phyloP scores from a whole-genome alignment of 2,797 vertebrate species.

The Naso thynnoides region DNA sequence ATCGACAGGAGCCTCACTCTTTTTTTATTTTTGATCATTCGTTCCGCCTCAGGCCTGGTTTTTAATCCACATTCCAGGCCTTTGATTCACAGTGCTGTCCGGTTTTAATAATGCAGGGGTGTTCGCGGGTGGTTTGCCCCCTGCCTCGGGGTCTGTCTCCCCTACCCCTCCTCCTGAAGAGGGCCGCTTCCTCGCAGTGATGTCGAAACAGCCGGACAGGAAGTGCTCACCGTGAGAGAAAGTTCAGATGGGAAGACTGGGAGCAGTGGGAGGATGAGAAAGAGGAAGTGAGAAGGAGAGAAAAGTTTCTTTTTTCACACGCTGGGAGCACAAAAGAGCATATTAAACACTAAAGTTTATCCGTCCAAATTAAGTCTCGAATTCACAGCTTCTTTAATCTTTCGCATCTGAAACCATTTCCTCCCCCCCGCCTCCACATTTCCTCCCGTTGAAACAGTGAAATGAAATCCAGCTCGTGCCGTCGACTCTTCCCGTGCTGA shows the following conservation, averaged over 20 bases:
- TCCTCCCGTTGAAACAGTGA: constrained; percentile 93
- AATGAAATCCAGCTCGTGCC: constrained; percentile 92
- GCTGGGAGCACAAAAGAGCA: constrained; percentile 96
- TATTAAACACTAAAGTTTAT: constrained; percentile 98
- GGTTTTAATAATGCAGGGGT: constrained; percentile 81
- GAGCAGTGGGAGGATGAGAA: constrained; percentile 80
- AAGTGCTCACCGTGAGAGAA: constrained; percentile 85
- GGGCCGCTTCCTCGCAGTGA: constrained; percentile 47
- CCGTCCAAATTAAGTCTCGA: constrained; percentile 96
- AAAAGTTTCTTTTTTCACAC: constrained; percentile 79
- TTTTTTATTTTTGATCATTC: constrained; percentile 60
- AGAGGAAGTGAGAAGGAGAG: constrained; percentile 29
- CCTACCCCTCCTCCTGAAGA: constrained; percentile 41
- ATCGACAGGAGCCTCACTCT: constrained; percentile 61
- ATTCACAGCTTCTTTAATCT: constrained; percentile 98
- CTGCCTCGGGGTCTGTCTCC: constrained; percentile 52
- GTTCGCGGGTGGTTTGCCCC: constrained; percentile 70
- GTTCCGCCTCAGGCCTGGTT: constrained; percentile 70
- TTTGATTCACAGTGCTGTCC: constrained; percentile 78
- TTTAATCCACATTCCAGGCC: constrained; percentile 66
- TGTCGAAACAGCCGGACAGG: constrained; percentile 72
- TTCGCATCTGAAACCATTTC: constrained; percentile 89
- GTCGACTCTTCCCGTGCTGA: constrained; percentile 88
- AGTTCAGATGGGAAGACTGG: constrained; percentile 87
- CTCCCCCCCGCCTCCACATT: constrained; percentile 75